Percentiles rank a stretch among this genome's conserved stretches.
These are phyloP conservation scores for Chelonia mydas DNA, from an alignment of 2,797 vertebrate species.

Conservation along the genomic window DNA sequence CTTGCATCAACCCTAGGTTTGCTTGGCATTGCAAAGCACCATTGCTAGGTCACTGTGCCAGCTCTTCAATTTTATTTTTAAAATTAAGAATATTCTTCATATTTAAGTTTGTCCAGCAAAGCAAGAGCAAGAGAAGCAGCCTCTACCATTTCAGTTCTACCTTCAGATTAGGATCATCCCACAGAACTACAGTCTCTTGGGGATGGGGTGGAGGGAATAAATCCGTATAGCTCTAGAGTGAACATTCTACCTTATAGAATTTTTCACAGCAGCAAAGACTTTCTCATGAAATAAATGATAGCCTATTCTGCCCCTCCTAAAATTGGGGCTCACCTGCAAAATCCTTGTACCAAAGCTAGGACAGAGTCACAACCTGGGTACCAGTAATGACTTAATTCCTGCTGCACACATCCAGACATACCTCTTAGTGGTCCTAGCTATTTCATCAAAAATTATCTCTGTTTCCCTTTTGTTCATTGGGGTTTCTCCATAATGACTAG, in stretches of 20 bases:
- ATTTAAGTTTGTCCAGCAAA: not conserved
- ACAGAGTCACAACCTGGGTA: not conserved
- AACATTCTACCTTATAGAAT: rapidly evolving
- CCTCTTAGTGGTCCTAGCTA: not conserved
- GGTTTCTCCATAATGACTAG: conserved; percentile 1
- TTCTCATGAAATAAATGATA: not conserved
- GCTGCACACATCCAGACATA: not conserved
- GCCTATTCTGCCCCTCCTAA: not conserved
- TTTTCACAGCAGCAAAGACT: not conserved
- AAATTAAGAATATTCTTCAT: not conserved
- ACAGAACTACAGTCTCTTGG: not conserved
- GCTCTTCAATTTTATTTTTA: not conserved
- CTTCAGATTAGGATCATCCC: not conserved
- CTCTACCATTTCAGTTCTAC: not conserved
- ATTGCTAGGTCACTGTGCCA: conserved; percentile 11
- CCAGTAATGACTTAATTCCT: not conserved
- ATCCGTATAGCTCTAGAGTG: not conserved
- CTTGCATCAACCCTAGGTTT: not conserved
- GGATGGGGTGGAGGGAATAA: not conserved
- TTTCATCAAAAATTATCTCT: conserved; percentile 11
- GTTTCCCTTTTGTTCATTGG: not conserved
- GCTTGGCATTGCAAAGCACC: conserved; percentile 13
- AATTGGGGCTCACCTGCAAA: not conserved
- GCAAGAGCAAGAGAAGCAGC: not conserved
- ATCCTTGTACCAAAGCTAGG: not conserved